Conservation (phyloP, 2,113 vertebrate genomes). For the Aplodontia rufa region DNA sequence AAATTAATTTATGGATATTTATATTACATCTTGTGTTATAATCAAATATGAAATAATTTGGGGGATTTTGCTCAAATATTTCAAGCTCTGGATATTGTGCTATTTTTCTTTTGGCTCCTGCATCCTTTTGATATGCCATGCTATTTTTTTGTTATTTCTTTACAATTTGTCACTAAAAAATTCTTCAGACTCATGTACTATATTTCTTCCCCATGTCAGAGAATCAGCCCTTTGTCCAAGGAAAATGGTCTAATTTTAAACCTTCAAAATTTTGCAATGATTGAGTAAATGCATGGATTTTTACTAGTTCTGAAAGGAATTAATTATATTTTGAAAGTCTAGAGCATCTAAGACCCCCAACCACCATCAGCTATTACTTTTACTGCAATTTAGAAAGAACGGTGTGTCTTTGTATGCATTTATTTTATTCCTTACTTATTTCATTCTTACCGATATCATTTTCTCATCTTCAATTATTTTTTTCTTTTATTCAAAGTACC, state of each 20-base stretch:
- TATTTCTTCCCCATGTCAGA: background rate
- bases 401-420: background rate
- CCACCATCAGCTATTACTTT: background rate
- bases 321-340: slow-evolving; percentile 19
- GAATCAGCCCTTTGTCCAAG: background rate
- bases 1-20: background rate
- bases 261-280: background rate
- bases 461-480: slow-evolving; percentile 6
- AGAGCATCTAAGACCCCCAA: background rate
- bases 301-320: background rate
- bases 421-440: background rate
- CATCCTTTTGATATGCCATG: background rate
- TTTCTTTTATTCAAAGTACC: background rate
- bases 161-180: background rate
- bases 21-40: background rate
- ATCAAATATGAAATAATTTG: background rate
- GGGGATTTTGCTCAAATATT: background rate
- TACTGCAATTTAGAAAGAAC: background rate
- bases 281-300: background rate
- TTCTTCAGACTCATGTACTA: background rate
- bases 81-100: background rate
- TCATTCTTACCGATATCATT: background rate
- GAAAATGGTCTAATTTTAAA: background rate
- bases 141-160: background rate
- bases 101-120: background rate